phyloP scores from a whole-genome alignment of 2,888 invertebrate species.

The Leptogaster cylindrica region DNA sequence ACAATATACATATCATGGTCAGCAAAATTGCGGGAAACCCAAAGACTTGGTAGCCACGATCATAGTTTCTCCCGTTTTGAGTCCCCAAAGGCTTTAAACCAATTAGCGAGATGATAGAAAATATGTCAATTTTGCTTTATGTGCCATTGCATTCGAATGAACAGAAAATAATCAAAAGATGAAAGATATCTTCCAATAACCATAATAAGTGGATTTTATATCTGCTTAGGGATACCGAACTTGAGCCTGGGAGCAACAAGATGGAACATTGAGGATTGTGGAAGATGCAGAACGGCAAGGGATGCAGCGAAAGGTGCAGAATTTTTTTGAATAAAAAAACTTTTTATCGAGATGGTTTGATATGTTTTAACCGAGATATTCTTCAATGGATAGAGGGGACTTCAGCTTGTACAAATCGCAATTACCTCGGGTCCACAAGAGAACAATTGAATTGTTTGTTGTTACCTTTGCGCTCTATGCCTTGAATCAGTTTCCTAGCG shows the following conservation, averaged over 20 bases:
- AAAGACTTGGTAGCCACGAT: too few species aligned
- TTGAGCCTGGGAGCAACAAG: constrained; percentile 5
- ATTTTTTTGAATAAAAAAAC: constrained; percentile 35
- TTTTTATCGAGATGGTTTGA: constrained; percentile 33
- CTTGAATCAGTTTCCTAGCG: background rate
- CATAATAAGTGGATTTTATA: constrained; percentile 45
- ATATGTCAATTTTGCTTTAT: constrained; percentile 49
- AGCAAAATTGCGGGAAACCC: constrained; percentile 5
- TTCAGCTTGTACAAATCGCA: constrained; percentile 48
- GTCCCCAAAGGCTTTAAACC: constrained; percentile 43
- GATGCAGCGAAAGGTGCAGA: constrained; percentile 40
- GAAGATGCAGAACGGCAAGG: background rate
- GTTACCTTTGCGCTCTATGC: constrained; percentile 41
- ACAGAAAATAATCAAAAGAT: constrained; percentile 47
- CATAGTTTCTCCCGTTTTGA: background rate
- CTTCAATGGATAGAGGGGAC: constrained; percentile 38
- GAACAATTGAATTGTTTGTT: constrained; percentile 50
- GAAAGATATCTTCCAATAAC: constrained; percentile 47
- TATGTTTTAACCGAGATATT: constrained; percentile 42
- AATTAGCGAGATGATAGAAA: constrained; percentile 50
- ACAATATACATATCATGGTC: background rate
- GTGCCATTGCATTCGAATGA: constrained; percentile 41
- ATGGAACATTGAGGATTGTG: background rate
- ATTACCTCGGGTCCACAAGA: constrained; percentile 45
- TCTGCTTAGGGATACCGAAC: background rate